phyloP scores from a whole-genome alignment of 2,888 invertebrate species.

The Schizaphis graminum region DNA sequence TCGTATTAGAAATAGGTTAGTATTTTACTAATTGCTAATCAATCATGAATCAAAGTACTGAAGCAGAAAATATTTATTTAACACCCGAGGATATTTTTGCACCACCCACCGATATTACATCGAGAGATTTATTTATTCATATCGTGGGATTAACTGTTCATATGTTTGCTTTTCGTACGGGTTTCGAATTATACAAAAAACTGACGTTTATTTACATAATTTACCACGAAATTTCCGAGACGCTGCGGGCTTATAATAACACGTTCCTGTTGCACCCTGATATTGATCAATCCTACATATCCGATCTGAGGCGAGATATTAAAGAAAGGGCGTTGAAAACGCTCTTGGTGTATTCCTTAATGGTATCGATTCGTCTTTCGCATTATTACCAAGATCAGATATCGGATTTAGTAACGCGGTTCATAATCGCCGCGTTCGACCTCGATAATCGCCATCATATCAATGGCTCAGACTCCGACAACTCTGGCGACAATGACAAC shows the following conservation, averaged over 20 bases:
- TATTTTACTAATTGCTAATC: not conserved
- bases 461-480: not conserved
- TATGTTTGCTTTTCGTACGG: fast-evolving
- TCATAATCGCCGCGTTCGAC: not conserved
- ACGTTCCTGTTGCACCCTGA: not conserved
- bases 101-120: not conserved
- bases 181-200: no score
- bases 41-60: not conserved
- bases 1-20: not conserved
- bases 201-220: no score
- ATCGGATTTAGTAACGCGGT: fast-evolving
- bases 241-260: not conserved
- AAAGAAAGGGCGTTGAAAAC: fast-evolving
- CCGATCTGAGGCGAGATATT: not conserved
- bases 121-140: no score
- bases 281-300: fast-evolving
- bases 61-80: not conserved
- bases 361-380: fast-evolving
- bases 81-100: not conserved
- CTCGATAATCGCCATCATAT: not conserved
- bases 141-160: no score
- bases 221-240: no score
- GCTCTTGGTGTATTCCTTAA: fast-evolving
- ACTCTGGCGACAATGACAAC: not conserved
- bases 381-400: not conserved